Evolutionary conservation across 2,888 invertebrate genomes (phyloP).

Genomic region (Latrodectus elegans): DNA sequence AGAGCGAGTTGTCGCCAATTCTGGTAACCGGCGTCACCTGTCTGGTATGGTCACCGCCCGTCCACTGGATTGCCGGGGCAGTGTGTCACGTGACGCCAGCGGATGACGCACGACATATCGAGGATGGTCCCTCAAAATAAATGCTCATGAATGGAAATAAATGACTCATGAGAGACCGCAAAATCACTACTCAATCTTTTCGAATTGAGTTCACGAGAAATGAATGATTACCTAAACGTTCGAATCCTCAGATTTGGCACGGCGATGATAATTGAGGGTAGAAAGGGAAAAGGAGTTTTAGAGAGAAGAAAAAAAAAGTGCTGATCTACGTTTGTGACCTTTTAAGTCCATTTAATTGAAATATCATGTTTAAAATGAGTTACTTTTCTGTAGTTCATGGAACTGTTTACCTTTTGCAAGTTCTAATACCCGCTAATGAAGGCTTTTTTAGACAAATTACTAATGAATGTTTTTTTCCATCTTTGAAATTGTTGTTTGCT

Average conservation of each 20-base stretch:
- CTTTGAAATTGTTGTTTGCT: too few species aligned
- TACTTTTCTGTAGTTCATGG: too few species aligned
- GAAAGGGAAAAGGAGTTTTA: background rate
- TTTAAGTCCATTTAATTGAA: background rate
- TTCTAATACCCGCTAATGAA: too few species aligned
- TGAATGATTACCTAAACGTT: slow-evolving; percentile 6
- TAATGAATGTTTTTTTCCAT: too few species aligned
- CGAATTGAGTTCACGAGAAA: slow-evolving; percentile 42
- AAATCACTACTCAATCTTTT: slow-evolving; percentile 20
- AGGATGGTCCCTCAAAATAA: slow-evolving; percentile 20
- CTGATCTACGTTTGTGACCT: background rate
- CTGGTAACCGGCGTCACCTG: background rate
- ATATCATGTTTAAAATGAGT: too few species aligned
- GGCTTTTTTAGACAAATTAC: too few species aligned
- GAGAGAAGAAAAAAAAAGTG: too few species aligned
- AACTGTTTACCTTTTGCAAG: too few species aligned
- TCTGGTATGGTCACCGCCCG: slow-evolving; percentile 44
- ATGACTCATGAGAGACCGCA: slow-evolving; percentile 32
- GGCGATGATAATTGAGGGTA: slow-evolving; percentile 3
- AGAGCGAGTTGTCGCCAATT: slow-evolving; percentile 26
- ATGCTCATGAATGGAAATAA: slow-evolving; percentile 60
- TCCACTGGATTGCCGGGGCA: slow-evolving; percentile 25
- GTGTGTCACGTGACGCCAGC: slow-evolving; percentile 39
- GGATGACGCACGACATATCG: slow-evolving; percentile 29
- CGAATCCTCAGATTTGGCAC: slow-evolving; percentile 34